These are phyloP conservation scores for Eupithecia exiguata DNA, from an alignment of 2,888 invertebrate genomes.

Conservation along the genomic window DNA sequence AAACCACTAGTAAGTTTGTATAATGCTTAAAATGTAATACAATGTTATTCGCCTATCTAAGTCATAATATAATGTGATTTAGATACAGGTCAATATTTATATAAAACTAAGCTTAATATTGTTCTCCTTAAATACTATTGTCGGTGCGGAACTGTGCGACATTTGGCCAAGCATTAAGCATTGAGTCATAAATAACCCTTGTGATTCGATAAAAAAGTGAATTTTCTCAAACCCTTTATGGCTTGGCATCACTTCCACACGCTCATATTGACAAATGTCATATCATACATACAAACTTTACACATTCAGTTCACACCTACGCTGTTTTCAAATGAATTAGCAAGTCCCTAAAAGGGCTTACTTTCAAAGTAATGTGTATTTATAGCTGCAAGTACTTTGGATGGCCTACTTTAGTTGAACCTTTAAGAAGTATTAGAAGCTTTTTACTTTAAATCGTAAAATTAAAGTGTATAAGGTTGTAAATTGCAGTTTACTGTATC, in stretches of 20 bases:
- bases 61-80: too few species aligned
- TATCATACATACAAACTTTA: conserved; percentile 15
- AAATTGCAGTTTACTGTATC: background rate
- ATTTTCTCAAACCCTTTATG: conserved; percentile 4
- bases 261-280: conserved; percentile 11
- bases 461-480: background rate
- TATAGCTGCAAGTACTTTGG: conserved; percentile 5
- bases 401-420: conserved; percentile 15
- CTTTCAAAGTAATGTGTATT: conserved; percentile 22
- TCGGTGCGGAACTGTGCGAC: too few species aligned
- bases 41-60: too few species aligned
- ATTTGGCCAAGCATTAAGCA: too few species aligned
- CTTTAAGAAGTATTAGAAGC: background rate
- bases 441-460: conserved; percentile 8
- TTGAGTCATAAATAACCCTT: background rate
- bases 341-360: conserved; percentile 43
- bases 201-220: background rate
- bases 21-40: too few species aligned
- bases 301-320: conserved; percentile 44
- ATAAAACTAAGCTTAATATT: too few species aligned
- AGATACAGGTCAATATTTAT: too few species aligned
- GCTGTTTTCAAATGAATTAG: conserved; percentile 43
- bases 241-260: background rate
- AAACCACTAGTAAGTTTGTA: too few species aligned
- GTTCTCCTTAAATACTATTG: too few species aligned